Percentiles rank a stretch among this genome's conserved stretches.
phyloP scores from a whole-genome alignment of 2,113 vertebrate species.

The Equus quagga region DNA sequence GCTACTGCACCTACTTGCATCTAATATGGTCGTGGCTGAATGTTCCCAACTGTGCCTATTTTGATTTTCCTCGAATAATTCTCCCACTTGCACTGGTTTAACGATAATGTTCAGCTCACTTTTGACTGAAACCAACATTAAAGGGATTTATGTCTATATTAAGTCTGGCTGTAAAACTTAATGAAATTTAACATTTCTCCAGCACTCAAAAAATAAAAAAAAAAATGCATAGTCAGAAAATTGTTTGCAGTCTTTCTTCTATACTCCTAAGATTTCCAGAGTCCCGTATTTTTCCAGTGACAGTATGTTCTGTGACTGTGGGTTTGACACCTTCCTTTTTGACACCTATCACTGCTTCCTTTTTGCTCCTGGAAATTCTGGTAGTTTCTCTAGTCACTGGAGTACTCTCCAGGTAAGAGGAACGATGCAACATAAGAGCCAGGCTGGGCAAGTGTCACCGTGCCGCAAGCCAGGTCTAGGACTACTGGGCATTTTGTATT shows the following conservation, averaged over 20 bases:
- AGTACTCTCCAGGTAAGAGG: background rate
- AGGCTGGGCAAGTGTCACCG: too few species aligned
- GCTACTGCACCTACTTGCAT: conserved; percentile 36
- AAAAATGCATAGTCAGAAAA: background rate
- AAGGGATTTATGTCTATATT: conserved; percentile 80
- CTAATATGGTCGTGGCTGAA: conserved; percentile 68
- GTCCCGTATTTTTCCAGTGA: background rate
- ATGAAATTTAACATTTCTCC: conserved; percentile 80
- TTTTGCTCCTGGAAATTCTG: conserved; percentile 53
- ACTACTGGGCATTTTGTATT: background rate
- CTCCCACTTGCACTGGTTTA: conserved; percentile 70
- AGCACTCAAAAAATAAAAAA: conserved; percentile 14
- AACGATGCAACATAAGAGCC: rapidly evolving
- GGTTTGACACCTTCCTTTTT: background rate
- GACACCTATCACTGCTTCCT: background rate
- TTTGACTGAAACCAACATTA: conserved; percentile 77
- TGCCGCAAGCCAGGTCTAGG: background rate
- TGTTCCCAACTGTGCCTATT: conserved; percentile 70
- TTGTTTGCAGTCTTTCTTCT: background rate
- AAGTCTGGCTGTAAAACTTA: conserved; percentile 76
- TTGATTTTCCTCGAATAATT: conserved; percentile 78
- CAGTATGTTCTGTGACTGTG: background rate
- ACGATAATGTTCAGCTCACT: conserved; percentile 73
- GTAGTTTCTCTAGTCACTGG: background rate
- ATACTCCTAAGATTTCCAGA: background rate